Percentiles rank a stretch among this genome's conserved stretches.
These are phyloP conservation scores for Baronia brevicornis DNA, from an alignment of 2,888 invertebrate species.

Conservation along the genomic window DNA sequence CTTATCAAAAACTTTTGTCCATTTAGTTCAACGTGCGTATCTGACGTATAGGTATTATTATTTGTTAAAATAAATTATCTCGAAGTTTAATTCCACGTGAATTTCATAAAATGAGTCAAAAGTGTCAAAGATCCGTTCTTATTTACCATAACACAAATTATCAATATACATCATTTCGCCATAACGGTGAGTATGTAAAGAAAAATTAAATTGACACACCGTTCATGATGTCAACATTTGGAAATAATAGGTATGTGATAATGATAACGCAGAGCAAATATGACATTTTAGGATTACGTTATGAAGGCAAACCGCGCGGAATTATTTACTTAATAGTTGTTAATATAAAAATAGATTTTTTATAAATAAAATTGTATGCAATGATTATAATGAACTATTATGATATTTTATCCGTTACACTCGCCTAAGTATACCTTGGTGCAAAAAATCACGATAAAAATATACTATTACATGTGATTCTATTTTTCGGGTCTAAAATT, in stretches of 20 bases:
- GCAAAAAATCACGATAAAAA: too few relatives aligned
- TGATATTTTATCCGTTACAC: too few relatives aligned
- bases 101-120: slow-evolving; percentile 34
- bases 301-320: too few relatives aligned
- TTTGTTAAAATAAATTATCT: slow-evolving; percentile 3
- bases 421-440: too few relatives aligned
- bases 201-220: slow-evolving; percentile 14
- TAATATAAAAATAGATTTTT: too few relatives aligned
- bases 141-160: slow-evolving; percentile 58
- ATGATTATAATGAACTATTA: too few relatives aligned
- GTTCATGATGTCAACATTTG: too few relatives aligned
- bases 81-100: slow-evolving; percentile 6
- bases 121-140: slow-evolving; percentile 36
- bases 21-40: slow-evolving; percentile 9
- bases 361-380: too few relatives aligned
- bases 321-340: too few relatives aligned
- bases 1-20: slow-evolving; percentile 18
- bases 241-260: not conserved
- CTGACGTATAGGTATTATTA: slow-evolving; percentile 5
- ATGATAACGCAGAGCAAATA: slow-evolving; percentile 6
- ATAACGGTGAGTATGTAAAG: slow-evolving; percentile 50
- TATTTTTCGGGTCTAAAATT: too few relatives aligned
- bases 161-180: slow-evolving; percentile 50
- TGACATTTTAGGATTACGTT: too few relatives aligned
- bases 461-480: too few relatives aligned